Conservation (phyloP, 92 coral and sea anemone genomes). For the Umimayanthus chanpuru region DNA sequence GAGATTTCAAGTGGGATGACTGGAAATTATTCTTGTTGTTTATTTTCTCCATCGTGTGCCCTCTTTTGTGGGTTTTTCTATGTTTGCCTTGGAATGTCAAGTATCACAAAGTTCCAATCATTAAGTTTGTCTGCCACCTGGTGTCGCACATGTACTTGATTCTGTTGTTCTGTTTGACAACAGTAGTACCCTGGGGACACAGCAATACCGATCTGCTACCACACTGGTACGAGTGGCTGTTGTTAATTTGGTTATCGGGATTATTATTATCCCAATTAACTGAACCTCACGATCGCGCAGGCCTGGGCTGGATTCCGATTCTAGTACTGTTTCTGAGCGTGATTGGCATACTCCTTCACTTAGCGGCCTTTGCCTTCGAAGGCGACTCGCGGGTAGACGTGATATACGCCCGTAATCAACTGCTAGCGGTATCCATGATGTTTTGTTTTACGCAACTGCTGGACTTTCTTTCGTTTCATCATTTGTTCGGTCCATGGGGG, state of each 20-base stretch:
- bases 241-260: conserved; percentile 94
- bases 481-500: conserved; percentile 99
- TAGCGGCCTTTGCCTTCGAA: conserved; percentile 78
- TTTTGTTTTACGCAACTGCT: conserved; percentile 91
- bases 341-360: conserved; percentile 83
- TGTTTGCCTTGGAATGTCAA: conserved; percentile 97
- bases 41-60: conserved; percentile 80
- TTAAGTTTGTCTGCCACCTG: conserved; percentile 95
- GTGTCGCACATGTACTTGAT: conserved; percentile 96
- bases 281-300: conserved; percentile 96
- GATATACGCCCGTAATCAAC: conserved; percentile 92
- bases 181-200: conserved; percentile 92
- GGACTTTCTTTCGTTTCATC: conserved; percentile 96
- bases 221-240: conserved; percentile 91
- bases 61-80: conserved; percentile 91
- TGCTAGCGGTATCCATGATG: conserved; percentile 92
- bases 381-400: conserved; percentile 65
- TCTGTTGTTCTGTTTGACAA: conserved; percentile 76
- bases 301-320: conserved; percentile 95
- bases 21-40: conserved; percentile 91
- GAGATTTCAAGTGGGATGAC: conserved; percentile 93
- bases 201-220: conserved; percentile 66
- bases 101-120: conserved; percentile 89
- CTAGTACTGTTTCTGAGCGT: conserved; percentile 82
- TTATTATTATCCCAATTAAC: conserved; percentile 88